A percentile compares a stretch with the other conserved stretches of the same genome.
phyloP scores from a whole-genome alignment of 2,888 invertebrate species.

The Epinotia ramella region DNA sequence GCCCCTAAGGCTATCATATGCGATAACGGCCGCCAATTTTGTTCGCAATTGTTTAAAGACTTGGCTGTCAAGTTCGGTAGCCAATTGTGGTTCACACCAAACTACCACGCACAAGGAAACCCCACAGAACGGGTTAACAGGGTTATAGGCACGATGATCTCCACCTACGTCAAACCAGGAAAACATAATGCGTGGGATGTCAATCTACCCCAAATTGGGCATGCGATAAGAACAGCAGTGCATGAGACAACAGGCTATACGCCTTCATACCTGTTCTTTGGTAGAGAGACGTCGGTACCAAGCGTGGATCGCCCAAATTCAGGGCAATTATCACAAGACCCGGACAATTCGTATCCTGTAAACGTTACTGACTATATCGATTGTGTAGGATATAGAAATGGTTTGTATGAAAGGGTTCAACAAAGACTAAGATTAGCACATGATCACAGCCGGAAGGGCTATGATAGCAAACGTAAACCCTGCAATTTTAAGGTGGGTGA shows the following conservation, averaged over 20 bases:
- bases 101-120: constrained; percentile 59
- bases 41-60: constrained; percentile 42
- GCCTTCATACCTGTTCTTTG: constrained; percentile 16
- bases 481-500: constrained; percentile 9
- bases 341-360: neutral
- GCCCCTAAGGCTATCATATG: constrained; percentile 44
- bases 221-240: constrained; percentile 15
- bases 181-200: constrained; percentile 45
- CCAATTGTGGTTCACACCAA: constrained; percentile 46
- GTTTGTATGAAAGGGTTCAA: neutral
- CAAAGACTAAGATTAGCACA: neutral
- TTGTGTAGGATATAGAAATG: neutral
- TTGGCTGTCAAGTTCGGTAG: constrained; percentile 26
- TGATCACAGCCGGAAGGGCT: neutral
- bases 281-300: constrained; percentile 6
- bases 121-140: constrained; percentile 58
- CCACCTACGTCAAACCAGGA: constrained; percentile 48
- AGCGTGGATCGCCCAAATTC: constrained; percentile 1
- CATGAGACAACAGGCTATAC: constrained; percentile 23
- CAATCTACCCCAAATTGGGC: constrained; percentile 6
- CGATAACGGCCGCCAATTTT: constrained; percentile 50
- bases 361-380: neutral
- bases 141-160: constrained; percentile 53
- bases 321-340: neutral
- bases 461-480: neutral